Percentiles rank a stretch among this genome's conserved stretches.
Evolutionary conservation across 2,113 vertebrate species (phyloP).

Genomic region (Eidolon helvum): DNA sequence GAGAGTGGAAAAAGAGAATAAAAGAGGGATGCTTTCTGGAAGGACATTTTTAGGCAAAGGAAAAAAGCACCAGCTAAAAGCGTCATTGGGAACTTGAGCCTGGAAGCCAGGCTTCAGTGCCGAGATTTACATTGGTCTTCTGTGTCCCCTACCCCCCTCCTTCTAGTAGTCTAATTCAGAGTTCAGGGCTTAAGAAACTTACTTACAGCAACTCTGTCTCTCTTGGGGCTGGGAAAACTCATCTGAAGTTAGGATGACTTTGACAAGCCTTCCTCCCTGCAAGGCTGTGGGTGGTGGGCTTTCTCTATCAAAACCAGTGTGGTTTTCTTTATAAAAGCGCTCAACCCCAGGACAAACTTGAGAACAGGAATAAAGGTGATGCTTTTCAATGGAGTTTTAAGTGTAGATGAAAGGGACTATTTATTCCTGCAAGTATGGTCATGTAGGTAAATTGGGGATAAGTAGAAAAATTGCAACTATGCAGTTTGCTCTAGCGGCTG

Average conservation of each 20-base stretch:
- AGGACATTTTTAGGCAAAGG: slow-evolving; percentile 54
- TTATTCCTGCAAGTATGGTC: slow-evolving; percentile 53
- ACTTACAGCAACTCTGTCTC: background rate
- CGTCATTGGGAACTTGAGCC: background rate
- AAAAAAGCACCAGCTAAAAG: background rate
- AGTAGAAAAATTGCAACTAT: slow-evolving; percentile 20
- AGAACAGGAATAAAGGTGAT: slow-evolving; percentile 20
- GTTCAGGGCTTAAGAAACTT: background rate
- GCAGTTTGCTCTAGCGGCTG: background rate
- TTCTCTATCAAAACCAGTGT: background rate
- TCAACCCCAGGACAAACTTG: background rate
- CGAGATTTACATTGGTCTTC: background rate
- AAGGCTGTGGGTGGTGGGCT: background rate
- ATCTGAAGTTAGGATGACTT: background rate
- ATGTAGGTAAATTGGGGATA: slow-evolving; percentile 44
- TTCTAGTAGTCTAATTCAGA: background rate
- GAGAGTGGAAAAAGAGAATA: background rate
- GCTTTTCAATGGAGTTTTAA: slow-evolving; percentile 8
- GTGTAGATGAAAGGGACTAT: slow-evolving; percentile 50
- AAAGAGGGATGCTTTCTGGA: slow-evolving; percentile 3
- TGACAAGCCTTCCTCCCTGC: background rate
- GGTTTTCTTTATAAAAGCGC: background rate
- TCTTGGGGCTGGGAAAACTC: background rate
- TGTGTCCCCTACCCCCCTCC: background rate
- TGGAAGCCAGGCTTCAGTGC: background rate